A percentile compares a stretch with the other conserved stretches of the same genome.
phyloP scores from a whole-genome alignment of 2,113 vertebrate species.

The Caracal caracal region DNA sequence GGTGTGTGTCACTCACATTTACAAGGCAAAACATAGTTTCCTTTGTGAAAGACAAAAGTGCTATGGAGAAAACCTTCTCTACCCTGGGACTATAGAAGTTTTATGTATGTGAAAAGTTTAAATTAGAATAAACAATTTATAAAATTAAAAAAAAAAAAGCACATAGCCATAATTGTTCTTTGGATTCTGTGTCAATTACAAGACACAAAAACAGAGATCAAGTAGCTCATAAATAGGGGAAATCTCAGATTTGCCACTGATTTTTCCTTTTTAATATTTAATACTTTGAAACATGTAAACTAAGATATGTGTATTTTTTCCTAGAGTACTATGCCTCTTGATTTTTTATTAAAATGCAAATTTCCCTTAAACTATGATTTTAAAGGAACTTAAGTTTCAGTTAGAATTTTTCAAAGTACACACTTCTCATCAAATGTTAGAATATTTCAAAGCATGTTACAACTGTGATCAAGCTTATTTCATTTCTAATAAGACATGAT shows the following conservation, averaged over 20 bases:
- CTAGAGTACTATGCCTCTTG: background rate
- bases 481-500: background rate
- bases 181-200: background rate
- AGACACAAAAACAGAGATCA: background rate
- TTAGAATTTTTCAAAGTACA: background rate
- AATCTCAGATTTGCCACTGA: background rate
- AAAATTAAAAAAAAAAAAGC: background rate
- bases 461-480: background rate
- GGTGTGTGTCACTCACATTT: background rate
- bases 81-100: background rate
- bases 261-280: background rate
- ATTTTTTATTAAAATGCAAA: background rate
- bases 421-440: background rate
- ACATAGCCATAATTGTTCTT: background rate
- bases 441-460: background rate
- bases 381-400: background rate
- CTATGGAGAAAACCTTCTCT: background rate
- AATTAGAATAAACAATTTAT: background rate
- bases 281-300: background rate
- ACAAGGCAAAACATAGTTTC: background rate
- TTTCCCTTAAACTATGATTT: background rate
- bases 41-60: background rate
- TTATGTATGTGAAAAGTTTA: background rate
- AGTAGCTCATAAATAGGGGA: background rate
- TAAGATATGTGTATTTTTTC: background rate